Conservation (phyloP, 2,888 invertebrate species). For the Tethea ocularis region DNA sequence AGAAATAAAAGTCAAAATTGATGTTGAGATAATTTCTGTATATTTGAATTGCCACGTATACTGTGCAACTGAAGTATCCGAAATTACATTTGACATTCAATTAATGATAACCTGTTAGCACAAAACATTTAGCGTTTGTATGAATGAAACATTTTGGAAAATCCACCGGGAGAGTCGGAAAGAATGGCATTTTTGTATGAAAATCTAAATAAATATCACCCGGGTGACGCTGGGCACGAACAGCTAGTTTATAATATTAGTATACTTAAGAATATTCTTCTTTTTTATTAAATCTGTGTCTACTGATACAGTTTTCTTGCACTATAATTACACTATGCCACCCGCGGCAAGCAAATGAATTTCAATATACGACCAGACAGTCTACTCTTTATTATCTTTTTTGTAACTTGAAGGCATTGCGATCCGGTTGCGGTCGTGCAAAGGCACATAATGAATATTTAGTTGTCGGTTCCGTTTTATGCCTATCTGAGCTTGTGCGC, state of each 20-base stretch:
- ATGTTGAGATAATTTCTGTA: not conserved
- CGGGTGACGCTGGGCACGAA: no score
- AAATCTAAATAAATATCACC: no score
- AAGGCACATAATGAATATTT: constrained; percentile 57
- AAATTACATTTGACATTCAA: no score
- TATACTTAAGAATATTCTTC: no score
- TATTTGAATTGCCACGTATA: not conserved
- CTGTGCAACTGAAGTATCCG: no score
- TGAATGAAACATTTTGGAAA: no score
- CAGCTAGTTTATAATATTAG: no score
- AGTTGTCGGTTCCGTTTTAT: constrained; percentile 44
- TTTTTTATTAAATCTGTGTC: no score
- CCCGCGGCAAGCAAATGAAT: constrained; percentile 46
- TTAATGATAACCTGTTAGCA: no score
- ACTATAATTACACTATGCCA: constrained; percentile 49
- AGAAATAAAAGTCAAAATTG: not conserved
- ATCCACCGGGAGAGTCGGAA: no score
- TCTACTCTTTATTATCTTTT: constrained; percentile 31
- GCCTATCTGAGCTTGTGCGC: constrained; percentile 25
- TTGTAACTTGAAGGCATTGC: constrained; percentile 35
- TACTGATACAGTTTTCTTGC: constrained; percentile 19
- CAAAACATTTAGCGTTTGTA: no score
- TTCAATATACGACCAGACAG: constrained; percentile 32
- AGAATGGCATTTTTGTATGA: no score
- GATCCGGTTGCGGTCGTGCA: constrained; percentile 46